A percentile compares a stretch with the other conserved stretches of the same genome.
These are phyloP conservation scores for Habroteleia sp. DNA, from an alignment of 2,888 invertebrate species.

Conservation along the genomic window DNA sequence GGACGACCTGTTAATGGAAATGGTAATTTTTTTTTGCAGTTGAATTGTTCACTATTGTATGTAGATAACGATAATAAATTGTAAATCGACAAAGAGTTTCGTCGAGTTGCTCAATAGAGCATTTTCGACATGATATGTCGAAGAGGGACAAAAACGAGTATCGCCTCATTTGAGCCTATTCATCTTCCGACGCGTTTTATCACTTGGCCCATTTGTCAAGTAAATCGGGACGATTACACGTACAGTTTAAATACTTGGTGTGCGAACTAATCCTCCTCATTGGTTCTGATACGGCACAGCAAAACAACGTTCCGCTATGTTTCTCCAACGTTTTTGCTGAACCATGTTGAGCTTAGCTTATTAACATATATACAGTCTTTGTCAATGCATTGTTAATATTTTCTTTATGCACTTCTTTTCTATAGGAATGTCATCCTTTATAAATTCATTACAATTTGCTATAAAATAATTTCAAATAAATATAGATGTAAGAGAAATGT, in stretches of 20 bases:
- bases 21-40: constrained; percentile 14
- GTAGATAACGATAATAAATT: constrained; percentile 51
- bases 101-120: constrained; percentile 48
- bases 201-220: constrained; percentile 55
- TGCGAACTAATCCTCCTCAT: constrained; percentile 51
- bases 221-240: constrained; percentile 57
- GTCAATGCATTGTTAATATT: constrained; percentile 26
- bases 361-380: constrained; percentile 31
- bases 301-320: constrained; percentile 36
- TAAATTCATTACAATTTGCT: no score
- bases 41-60: constrained; percentile 31
- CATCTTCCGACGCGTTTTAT: constrained; percentile 50
- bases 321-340: constrained; percentile 34
- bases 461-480: no score
- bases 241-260: constrained; percentile 50
- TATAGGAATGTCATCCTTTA: no score
- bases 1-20: no score
- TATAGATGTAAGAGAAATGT: no score
- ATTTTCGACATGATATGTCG: constrained; percentile 30
- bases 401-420: constrained; percentile 2
- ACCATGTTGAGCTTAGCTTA: constrained; percentile 33
- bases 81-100: constrained; percentile 38
- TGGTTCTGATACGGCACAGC: constrained; percentile 50
- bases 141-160: constrained; percentile 40
- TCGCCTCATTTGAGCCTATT: constrained; percentile 61